Conservation (phyloP, 2,797 vertebrate genomes). For the Melanotaenia nigrans region DNA sequence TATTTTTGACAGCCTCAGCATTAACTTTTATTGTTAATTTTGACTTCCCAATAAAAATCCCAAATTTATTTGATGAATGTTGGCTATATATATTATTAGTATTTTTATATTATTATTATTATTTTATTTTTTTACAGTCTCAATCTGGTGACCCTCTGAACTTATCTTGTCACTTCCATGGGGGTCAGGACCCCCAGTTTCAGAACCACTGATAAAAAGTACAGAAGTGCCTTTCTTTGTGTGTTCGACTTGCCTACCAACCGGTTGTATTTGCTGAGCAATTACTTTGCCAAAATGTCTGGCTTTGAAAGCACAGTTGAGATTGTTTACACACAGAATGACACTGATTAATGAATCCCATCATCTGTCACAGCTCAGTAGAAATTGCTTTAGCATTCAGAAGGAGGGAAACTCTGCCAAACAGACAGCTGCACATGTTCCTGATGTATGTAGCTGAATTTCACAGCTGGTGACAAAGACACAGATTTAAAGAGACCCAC, state of each 20-base stretch:
- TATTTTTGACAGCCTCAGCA: too few species aligned
- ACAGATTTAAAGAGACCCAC: slow-evolving; percentile 42
- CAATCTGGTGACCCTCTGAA: too few species aligned
- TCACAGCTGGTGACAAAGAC: slow-evolving; percentile 72
- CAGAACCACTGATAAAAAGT: neutral
- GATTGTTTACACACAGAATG: slow-evolving; percentile 66
- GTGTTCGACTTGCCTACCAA: slow-evolving; percentile 20
- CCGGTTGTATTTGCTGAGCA: slow-evolving; percentile 35
- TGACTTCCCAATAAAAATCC: too few species aligned
- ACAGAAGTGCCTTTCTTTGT: neutral
- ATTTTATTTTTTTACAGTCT: too few species aligned
- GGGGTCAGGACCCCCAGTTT: too few species aligned
- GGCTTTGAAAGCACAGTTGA: slow-evolving; percentile 63
- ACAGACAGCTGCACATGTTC: slow-evolving; percentile 71
- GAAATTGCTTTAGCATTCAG: slow-evolving; percentile 66
- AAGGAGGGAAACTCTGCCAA: slow-evolving; percentile 68
- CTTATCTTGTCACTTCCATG: too few species aligned
- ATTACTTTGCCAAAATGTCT: slow-evolving; percentile 54
- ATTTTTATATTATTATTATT: too few species aligned
- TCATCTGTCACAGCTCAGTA: slow-evolving; percentile 75
- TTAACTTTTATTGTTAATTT: too few species aligned
- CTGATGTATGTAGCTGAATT: slow-evolving; percentile 60
- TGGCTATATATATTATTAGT: too few species aligned
- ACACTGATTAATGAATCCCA: slow-evolving; percentile 76
- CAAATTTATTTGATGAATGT: too few species aligned